Percentiles rank a stretch among this genome's conserved stretches.
Evolutionary conservation across 1,140 invertebrate genomes (phyloP).

Genomic region (Penaeus indicus): DNA sequence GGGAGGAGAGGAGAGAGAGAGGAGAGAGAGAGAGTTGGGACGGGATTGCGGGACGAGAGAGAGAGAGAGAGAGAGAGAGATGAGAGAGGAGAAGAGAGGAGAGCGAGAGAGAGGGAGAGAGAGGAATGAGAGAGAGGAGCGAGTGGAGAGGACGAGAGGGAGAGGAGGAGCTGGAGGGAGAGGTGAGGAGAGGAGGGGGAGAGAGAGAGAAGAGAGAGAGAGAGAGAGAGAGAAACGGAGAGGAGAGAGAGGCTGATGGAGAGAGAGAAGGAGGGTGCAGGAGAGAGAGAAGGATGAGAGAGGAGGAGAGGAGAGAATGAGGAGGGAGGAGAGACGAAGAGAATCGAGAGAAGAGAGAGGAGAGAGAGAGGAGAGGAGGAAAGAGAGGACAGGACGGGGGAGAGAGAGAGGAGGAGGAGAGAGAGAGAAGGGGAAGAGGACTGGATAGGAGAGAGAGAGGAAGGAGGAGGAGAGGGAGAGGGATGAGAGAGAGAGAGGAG

Average conservation of each 20-base stretch:
- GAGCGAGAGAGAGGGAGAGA: no score
- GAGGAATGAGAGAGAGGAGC: not conserved
- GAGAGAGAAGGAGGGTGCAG: not conserved
- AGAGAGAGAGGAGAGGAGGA: conserved; percentile 19
- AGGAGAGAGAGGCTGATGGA: no score
- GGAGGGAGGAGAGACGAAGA: not conserved
- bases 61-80: conserved; percentile 19
- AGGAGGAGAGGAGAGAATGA: not conserved
- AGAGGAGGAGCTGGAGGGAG: not conserved
- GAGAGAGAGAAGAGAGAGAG: not conserved
- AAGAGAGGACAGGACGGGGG: not conserved
- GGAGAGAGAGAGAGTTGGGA: no score
- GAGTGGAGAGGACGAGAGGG: not conserved
- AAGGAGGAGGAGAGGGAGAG: no score
- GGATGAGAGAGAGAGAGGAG: no score
- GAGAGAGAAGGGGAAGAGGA: no score
- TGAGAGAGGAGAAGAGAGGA: not conserved
- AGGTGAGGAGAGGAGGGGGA: not conserved
- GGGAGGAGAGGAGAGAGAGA: no score
- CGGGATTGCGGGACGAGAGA: no score
- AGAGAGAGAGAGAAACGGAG: not conserved
- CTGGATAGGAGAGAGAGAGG: no score
- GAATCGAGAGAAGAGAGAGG: conserved; percentile 22
- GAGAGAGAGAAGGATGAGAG: conserved; percentile 3
- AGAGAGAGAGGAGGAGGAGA: not conserved